These are phyloP conservation scores for Pandion haliaetus DNA, from an alignment of 2,113 vertebrate species.

Conservation along the genomic window DNA sequence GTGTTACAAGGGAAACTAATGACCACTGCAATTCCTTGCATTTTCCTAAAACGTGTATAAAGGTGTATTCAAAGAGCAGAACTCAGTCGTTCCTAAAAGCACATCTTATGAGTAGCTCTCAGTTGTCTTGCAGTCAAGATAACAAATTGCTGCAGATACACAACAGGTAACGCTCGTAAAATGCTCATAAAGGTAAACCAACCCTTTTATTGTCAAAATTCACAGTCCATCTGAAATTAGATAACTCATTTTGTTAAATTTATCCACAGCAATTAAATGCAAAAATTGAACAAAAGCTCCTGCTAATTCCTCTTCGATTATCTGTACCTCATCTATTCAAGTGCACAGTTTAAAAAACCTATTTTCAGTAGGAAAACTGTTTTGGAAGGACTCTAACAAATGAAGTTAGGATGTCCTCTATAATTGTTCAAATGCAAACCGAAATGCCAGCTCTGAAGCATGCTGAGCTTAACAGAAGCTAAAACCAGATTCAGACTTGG, in stretches of 20 bases:
- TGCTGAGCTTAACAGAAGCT: not conserved
- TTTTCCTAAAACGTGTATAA: not conserved
- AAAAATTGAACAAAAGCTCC: not conserved
- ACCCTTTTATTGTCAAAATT: not conserved
- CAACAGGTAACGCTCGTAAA: not conserved
- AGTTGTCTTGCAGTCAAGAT: not conserved
- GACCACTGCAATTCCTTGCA: fast-evolving
- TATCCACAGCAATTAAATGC: not conserved
- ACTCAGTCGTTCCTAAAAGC: not conserved
- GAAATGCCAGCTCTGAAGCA: not conserved
- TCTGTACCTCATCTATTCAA: not conserved
- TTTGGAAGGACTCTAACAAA: not conserved
- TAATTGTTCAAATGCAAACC: not conserved
- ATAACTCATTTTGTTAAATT: not conserved
- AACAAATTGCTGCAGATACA: not conserved
- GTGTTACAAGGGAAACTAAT: not conserved
- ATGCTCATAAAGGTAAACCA: not conserved
- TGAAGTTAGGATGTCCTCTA: not conserved
- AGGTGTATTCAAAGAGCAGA: not conserved
- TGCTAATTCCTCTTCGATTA: not conserved
- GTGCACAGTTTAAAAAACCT: not conserved
- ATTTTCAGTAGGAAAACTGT: not conserved
- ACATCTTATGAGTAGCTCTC: not conserved
- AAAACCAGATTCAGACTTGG: not conserved
- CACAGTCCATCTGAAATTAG: not conserved